Evolutionary conservation across 2,113 vertebrate species (phyloP), one percentile per base, ranked within the genome.

Genomic region (Callopanchax toddi): DNA sequence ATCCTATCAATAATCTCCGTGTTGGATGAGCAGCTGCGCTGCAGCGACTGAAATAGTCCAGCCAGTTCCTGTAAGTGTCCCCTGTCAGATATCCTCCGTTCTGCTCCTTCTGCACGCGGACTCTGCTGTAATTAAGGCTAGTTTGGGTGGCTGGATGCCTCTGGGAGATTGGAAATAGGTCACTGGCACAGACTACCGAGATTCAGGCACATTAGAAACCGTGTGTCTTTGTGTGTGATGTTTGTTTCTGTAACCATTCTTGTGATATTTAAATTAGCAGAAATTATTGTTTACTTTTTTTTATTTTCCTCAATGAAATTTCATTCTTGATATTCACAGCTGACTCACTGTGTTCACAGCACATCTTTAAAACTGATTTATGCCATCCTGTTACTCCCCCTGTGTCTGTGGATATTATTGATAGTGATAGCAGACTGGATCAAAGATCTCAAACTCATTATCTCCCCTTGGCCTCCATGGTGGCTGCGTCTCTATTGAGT

Each of bases 131-230:
- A 90, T 90, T 89, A 90, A 82, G 89, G 82, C 86, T 75, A 77
- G 85, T 86, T 86, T 78, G 78, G 81, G 80, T 84, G 86, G 60
- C 86, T 80, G 70, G 76, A 63, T 17, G 83, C 89, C 86, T 81
- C 87, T 79, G 76, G 84, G 83, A 79, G 74, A 53, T 62, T 82
- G 65, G 69, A 90, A 89, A 74, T 90, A 89, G 89, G 89, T 90
- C 89, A 90, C 83, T 88, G 87, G 89, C 84, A 86, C 89, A 88
- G 79, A 78, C 84, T 60, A 62, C 65, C 54, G 64, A 77, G 67
- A 74, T 58, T 45, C 74, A 48, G 52, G 68, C 65, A 11, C 70
- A 73, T 49, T 68, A 34, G 60, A 76, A 66, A 67, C 12, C 3
- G 15, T 61, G 39, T 43, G 67, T 67, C 60, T n/a, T 44, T 63